phyloP scores from a whole-genome alignment of 2,113 vertebrate species.

The Dasyornis broadbenti region DNA sequence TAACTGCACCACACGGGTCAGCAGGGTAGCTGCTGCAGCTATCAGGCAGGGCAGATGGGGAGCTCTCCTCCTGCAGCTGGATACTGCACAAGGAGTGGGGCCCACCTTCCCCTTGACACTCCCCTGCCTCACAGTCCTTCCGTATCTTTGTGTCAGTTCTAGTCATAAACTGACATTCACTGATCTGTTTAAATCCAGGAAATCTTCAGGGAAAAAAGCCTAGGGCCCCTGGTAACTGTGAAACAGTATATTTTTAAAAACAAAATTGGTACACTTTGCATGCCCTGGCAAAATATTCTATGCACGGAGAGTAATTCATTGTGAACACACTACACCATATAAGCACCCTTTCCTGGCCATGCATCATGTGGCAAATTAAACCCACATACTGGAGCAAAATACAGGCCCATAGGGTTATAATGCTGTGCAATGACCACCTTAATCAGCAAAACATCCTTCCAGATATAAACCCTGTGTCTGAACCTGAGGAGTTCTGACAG shows the following conservation, averaged over 20 bases:
- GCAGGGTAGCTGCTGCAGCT: background rate
- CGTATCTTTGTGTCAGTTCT: background rate
- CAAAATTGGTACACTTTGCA: background rate
- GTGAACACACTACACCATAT: background rate
- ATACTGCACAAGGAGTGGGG: background rate
- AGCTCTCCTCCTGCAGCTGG: background rate
- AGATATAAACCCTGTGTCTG: background rate
- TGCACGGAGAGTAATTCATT: background rate
- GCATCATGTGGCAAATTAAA: background rate
- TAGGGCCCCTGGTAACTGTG: background rate
- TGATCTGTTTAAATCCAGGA: background rate
- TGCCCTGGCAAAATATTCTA: background rate
- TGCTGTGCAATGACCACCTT: background rate
- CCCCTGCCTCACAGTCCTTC: background rate
- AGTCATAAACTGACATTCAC: background rate
- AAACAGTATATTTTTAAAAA: background rate
- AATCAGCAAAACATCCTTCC: background rate
- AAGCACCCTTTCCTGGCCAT: background rate
- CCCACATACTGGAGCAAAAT: background rate
- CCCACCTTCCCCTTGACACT: rapidly evolving
- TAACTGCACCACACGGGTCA: rapidly evolving
- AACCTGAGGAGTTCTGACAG: background rate
- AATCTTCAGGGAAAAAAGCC: background rate
- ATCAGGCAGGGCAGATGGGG: rapidly evolving
- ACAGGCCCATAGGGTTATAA: background rate